Evolutionary conservation across 2,113 vertebrate species (phyloP).

Genomic region (Enhydra lutris): DNA sequence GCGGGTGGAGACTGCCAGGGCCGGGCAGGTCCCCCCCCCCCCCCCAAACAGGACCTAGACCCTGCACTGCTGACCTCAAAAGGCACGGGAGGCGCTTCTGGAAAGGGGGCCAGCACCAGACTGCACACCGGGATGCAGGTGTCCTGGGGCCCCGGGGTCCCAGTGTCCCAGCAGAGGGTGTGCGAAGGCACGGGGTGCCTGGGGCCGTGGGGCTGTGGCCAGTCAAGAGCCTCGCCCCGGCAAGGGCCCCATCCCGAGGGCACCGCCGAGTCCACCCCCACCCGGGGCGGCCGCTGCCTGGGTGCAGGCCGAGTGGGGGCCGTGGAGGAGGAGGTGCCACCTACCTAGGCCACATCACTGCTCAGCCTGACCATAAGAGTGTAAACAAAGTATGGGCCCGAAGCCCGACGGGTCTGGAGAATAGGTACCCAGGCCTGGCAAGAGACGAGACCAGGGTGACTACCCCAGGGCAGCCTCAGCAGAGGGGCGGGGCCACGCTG

Average conservation of each 20-base stretch:
- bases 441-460: conserved; percentile 92
- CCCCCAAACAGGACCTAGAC: not conserved
- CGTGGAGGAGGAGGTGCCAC: conserved; percentile 81
- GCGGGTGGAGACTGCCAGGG: not conserved
- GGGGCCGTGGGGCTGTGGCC: not conserved
- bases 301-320: conserved; percentile 59
- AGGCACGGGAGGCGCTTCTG: not conserved
- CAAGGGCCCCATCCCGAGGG: not conserved
- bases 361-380: conserved; percentile 93
- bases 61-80: not conserved
- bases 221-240: not conserved
- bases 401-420: conserved; percentile 93
- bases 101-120: not conserved
- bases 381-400: conserved; percentile 91
- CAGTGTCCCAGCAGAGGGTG: not conserved
- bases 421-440: conserved; percentile 91
- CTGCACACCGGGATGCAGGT: not conserved
- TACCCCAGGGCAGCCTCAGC: conserved; percentile 83
- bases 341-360: conserved; percentile 92
- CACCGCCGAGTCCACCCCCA: not conserved
- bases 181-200: not conserved
- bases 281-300: not conserved
- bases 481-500: not conserved
- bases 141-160: not conserved
- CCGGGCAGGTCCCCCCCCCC: not conserved